Evolutionary conservation across 2,797 vertebrate species (phyloP).

Genomic region (Hypotaenidia okinawae): DNA sequence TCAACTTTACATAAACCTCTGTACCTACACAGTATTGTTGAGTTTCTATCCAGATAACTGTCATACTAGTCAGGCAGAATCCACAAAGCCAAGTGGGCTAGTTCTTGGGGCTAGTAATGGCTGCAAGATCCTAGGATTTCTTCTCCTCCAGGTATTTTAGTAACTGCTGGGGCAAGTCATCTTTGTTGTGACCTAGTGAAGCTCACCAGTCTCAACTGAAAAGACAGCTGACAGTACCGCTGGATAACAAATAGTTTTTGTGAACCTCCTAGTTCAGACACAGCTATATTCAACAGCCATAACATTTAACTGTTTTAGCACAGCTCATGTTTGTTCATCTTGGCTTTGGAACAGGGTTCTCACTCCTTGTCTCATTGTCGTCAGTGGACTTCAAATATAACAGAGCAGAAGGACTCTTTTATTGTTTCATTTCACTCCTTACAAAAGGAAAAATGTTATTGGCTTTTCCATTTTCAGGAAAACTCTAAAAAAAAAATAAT

Average conservation of each 20-base stretch:
- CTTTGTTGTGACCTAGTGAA: not conserved
- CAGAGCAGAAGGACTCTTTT: not conserved
- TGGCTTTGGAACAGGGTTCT: not conserved
- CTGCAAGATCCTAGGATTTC: not conserved
- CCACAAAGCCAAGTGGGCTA: not conserved
- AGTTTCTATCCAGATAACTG: not conserved
- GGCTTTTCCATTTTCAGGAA: not conserved
- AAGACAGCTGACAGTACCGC: not conserved
- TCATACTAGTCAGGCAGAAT: not conserved
- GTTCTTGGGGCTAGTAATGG: not conserved
- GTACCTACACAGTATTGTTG: not conserved
- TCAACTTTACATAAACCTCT: not conserved
- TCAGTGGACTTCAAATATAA: not conserved
- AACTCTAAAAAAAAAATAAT: not conserved
- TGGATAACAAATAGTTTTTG: not conserved
- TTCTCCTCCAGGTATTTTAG: not conserved
- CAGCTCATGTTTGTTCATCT: accelerated
- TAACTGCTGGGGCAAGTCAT: not conserved
- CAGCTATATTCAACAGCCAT: not conserved
- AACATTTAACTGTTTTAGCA: not conserved
- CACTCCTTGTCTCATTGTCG: accelerated
- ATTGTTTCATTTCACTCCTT: not conserved
- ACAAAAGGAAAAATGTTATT: not conserved
- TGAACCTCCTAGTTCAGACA: not conserved
- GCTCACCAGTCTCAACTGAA: not conserved